Conservation (phyloP, 2,797 vertebrate genomes). For the Molossus alvarezi region DNA sequence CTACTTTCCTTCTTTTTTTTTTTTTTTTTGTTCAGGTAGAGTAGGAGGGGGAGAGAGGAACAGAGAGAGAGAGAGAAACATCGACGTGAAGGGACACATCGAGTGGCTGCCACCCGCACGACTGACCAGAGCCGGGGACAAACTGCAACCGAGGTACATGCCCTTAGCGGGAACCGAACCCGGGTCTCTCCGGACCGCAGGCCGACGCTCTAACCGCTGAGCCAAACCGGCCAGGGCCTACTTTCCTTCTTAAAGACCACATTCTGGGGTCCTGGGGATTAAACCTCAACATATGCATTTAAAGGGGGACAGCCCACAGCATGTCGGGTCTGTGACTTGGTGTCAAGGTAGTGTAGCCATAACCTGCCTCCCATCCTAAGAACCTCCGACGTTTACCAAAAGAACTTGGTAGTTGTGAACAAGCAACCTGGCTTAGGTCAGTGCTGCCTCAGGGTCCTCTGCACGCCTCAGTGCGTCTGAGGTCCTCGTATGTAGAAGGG, state of each 20-base stretch:
- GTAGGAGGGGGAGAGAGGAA: no score
- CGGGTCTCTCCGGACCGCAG: no score
- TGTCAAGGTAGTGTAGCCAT: accelerated
- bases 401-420: neutral
- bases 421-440: neutral
- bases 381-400: neutral
- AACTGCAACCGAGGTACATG: no score
- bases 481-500: neutral
- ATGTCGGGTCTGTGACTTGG: neutral
- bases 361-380: neutral
- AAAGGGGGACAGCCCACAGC: neutral
- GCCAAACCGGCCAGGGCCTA: no score
- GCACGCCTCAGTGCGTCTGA: neutral
- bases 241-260: neutral
- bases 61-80: no score
- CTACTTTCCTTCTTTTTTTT: neutral
- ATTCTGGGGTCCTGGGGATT: neutral
- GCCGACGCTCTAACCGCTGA: no score
- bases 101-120: no score
- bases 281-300: neutral
- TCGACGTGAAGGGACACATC: no score
- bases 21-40: no score
- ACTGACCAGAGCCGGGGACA: no score
- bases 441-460: neutral
- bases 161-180: no score